Evolutionary conservation across 2,888 invertebrate genomes (phyloP).

Genomic region (Choristoneura rosaceana): DNA sequence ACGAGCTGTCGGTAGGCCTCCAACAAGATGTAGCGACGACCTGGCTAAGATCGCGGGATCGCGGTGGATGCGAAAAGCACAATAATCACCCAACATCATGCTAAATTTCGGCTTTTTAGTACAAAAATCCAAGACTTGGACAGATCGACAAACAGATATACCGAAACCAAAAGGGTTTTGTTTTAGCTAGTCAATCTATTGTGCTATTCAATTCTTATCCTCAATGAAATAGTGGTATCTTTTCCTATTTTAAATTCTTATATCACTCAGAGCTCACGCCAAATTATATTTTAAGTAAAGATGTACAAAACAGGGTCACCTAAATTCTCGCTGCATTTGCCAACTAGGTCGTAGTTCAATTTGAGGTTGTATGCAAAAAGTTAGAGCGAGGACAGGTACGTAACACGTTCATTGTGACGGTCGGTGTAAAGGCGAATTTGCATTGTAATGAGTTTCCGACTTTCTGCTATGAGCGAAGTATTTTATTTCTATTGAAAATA

Average conservation of each 20-base stretch:
- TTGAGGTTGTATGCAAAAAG: constrained; percentile 73
- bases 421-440: constrained; percentile 66
- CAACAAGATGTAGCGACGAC: no score
- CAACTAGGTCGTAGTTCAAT: constrained; percentile 73
- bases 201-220: no score
- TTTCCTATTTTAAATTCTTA: neutral
- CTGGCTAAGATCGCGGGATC: no score
- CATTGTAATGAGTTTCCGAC: constrained; percentile 78
- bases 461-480: constrained; percentile 22
- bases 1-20: no score
- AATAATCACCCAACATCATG: no score
- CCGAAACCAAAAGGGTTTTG: no score
- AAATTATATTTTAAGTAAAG: constrained; percentile 6
- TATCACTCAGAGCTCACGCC: neutral
- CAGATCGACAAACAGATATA: no score
- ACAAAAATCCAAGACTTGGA: no score
- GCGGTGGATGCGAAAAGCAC: no score
- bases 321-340: constrained; percentile 49
- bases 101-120: no score
- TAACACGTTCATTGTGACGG: constrained; percentile 73
- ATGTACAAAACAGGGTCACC: constrained; percentile 45
- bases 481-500: constrained; percentile 1
- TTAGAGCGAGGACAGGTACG: constrained; percentile 63
- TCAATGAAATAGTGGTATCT: neutral
- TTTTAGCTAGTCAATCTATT: no score